These are phyloP conservation scores for Kuschelorhynchus macadamiae DNA, from an alignment of 2,888 invertebrate genomes.

Conservation along the genomic window DNA sequence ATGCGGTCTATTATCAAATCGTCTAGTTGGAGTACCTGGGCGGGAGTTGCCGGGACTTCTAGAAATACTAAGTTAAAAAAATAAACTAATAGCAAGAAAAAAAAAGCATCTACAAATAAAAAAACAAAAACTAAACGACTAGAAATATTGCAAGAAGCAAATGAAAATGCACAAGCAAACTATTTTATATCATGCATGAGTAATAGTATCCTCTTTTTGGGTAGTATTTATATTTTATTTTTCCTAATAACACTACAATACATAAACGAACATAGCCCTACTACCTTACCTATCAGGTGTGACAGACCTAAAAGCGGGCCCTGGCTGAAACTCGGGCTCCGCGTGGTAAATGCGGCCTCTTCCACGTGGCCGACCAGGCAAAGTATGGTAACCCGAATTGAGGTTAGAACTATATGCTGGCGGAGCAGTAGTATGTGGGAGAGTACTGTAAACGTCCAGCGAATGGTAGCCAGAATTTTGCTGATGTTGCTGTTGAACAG, in stretches of 20 bases:
- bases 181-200: too few relatives aligned
- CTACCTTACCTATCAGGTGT: conserved; percentile 68
- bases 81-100: conserved; percentile 1
- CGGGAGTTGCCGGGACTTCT: conserved; percentile 64
- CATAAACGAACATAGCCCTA: too few relatives aligned
- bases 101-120: conserved; percentile 13
- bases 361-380: conserved; percentile 71
- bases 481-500: conserved; percentile 20
- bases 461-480: conserved; percentile 51
- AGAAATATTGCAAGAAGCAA: too few relatives aligned
- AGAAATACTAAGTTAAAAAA: conserved; percentile 16
- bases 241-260: background rate
- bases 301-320: conserved; percentile 62
- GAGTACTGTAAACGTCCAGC: conserved; percentile 48
- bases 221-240: too few relatives aligned
- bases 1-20: conserved; percentile 57
- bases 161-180: too few relatives aligned
- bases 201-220: too few relatives aligned
- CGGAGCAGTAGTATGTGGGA: conserved; percentile 40
- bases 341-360: conserved; percentile 75
- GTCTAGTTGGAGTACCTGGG: conserved; percentile 62
- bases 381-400: conserved; percentile 74
- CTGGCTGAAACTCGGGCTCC: conserved; percentile 66
- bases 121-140: too few relatives aligned
- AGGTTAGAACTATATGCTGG: conserved; percentile 19